Evolutionary conservation across 2,797 vertebrate genomes (phyloP).

Genomic region (Threskiornis aethiopicus): DNA sequence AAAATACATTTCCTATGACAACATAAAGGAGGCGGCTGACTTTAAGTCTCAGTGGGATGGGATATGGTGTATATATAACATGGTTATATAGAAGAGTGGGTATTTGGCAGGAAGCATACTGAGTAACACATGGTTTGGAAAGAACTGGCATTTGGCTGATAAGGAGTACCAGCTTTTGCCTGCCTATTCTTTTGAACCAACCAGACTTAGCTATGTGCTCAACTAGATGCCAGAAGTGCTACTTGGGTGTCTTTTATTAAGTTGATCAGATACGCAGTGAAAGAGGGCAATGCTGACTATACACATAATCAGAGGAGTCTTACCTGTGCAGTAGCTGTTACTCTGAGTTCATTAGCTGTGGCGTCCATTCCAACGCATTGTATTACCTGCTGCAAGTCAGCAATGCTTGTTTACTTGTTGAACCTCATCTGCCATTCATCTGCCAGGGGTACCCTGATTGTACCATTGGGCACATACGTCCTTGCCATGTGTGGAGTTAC

Average conservation of each 20-base stretch:
- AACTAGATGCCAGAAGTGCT: neutral
- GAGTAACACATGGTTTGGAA: neutral
- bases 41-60: neutral
- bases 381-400: neutral
- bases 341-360: neutral
- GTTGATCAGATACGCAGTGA: neutral
- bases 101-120: neutral
- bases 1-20: neutral
- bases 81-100: neutral
- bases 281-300: neutral
- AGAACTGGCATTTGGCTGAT: neutral
- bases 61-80: neutral
- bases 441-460: neutral
- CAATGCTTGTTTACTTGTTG: neutral
- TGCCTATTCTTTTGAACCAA: neutral
- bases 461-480: fast-evolving
- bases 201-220: neutral
- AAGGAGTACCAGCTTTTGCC: neutral
- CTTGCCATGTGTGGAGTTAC: neutral
- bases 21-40: neutral
- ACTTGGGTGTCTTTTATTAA: neutral
- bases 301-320: neutral
- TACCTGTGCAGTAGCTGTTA: neutral
- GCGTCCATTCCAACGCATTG: neutral
- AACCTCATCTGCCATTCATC: neutral